Evolutionary conservation across 2,797 vertebrate genomes (phyloP), one percentile per base, ranked within the genome.

Genomic region (Brachyalestes nurse): DNA sequence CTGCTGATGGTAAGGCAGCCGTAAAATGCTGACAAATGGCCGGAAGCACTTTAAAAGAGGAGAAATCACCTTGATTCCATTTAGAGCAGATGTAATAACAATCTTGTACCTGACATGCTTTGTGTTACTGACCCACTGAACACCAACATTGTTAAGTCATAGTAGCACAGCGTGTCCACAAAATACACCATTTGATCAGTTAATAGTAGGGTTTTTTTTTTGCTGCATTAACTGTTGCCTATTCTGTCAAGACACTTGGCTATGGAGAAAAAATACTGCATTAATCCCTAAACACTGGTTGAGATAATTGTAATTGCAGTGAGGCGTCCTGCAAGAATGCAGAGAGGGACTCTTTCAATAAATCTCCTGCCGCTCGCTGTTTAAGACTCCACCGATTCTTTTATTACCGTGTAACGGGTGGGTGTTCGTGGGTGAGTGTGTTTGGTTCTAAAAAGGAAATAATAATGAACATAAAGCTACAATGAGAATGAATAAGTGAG

Each of bases 1-100:
- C 90, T 92, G 91, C 92, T 90, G 90, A 91, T 80, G 76, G 88
- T 91, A 90, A 92, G 89, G 90, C 89, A 91, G 89, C 90, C 91
- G 86, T 91, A 90, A 93, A 92, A 91, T 87, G 83, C 90, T 89
- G 62, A 66, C 23, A 67, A 78, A 76, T 49, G 64, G 60, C 47
- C 38, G 49, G 60, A 40, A 55, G 14, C 19, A 73, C 73, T 49
- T 8, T 53, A 67, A 19, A 62, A 64, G 13, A 49, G 70, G 19
- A 47, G 61, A 71, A 80, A 82, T 57, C 42, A 19, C 47, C 17
- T 69, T 42, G 45, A 75, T 80, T 78, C 25, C 28, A 61, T 2
- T 78, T 19, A 71, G 53, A 60, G 21, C 40, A n/a, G 28, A 12
- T 40, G 45, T 57, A 73, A 67, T 81, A 61, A 45, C 23, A 1